phyloP scores from a whole-genome alignment of 2,797 vertebrate species.

The Holocentrus rufus region DNA sequence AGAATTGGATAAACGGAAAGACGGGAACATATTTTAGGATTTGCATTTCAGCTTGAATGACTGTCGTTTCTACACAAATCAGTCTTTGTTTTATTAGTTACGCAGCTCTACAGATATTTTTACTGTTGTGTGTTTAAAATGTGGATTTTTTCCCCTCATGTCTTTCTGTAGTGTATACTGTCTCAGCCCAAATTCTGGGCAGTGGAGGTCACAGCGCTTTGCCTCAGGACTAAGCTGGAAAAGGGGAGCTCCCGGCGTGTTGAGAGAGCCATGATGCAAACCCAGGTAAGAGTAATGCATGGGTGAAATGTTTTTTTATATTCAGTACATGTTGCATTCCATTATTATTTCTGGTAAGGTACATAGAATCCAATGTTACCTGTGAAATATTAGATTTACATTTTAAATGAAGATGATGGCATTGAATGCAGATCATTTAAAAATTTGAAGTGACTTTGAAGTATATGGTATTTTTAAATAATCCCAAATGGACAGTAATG shows the following conservation, averaged over 20 bases:
- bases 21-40: background rate
- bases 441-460: no score
- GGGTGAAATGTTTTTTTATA: background rate
- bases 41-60: background rate
- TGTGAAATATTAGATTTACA: no score
- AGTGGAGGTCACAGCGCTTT: slow-evolving; percentile 89
- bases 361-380: no score
- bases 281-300: slow-evolving; percentile 83
- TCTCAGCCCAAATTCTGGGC: slow-evolving; percentile 96
- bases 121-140: background rate
- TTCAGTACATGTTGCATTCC: no score
- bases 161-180: slow-evolving; percentile 85
- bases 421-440: no score
- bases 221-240: slow-evolving; percentile 92
- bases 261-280: slow-evolving; percentile 96
- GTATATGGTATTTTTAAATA: no score
- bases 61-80: no score
- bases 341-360: no score
- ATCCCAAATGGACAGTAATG: no score
- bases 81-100: no score
- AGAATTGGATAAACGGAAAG: background rate
- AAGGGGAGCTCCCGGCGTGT: slow-evolving; percentile 86
- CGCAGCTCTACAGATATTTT: no score
- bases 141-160: background rate
- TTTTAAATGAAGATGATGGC: no score